These are phyloP conservation scores for Gymnarchus niloticus DNA, from an alignment of 2,113 vertebrate genomes.

Conservation along the genomic window DNA sequence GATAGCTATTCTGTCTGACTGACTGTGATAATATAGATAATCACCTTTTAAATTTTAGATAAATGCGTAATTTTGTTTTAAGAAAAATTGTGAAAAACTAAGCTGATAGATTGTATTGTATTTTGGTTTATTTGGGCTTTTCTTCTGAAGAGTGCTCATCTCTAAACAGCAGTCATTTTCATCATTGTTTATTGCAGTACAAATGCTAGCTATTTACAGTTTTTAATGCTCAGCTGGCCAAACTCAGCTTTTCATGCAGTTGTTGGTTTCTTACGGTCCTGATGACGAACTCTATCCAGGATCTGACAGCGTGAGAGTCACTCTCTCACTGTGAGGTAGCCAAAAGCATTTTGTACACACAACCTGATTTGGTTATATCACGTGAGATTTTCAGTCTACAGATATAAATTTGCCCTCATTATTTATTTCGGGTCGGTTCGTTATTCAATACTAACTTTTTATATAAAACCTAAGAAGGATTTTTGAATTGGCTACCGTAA, in stretches of 20 bases:
- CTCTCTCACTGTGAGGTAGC: too few species aligned
- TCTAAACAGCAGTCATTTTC: not conserved
- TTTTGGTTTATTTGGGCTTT: not conserved
- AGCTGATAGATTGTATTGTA: not conserved
- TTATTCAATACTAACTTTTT: not conserved
- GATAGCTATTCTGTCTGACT: not conserved
- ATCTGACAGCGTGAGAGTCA: too few species aligned
- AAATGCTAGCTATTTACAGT: not conserved
- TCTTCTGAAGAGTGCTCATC: not conserved
- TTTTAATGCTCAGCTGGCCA: not conserved
- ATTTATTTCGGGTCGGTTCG: not conserved
- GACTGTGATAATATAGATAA: not conserved
- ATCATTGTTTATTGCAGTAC: not conserved
- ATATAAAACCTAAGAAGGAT: not conserved
- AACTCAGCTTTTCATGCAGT: not conserved
- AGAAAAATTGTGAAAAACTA: not conserved
- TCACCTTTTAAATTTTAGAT: not conserved
- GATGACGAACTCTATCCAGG: not conserved
- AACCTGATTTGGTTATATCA: not conserved
- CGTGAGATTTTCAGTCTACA: not conserved
- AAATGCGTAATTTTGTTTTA: not conserved
- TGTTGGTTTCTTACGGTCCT: not conserved
- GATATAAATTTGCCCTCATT: not conserved
- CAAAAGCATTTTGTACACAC: too few species aligned
- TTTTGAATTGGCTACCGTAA: not conserved